phyloP scores from a whole-genome alignment of 2,113 vertebrate species.

The Abramis brama region DNA sequence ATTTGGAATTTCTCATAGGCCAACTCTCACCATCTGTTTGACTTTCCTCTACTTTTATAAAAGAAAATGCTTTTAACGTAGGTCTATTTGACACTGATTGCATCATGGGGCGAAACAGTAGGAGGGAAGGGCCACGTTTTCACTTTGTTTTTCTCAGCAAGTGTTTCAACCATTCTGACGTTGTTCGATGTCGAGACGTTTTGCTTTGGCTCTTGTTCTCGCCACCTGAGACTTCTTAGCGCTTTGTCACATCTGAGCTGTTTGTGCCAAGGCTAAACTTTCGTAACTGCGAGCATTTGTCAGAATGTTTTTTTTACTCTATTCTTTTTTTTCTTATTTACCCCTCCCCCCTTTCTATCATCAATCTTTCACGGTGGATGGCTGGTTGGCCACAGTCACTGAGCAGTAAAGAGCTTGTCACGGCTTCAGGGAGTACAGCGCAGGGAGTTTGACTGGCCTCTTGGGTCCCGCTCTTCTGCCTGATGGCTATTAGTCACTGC shows the following conservation, averaged over 20 bases:
- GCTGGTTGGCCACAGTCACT: conserved; percentile 27
- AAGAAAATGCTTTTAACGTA: background rate
- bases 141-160: conserved; percentile 36
- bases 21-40: background rate
- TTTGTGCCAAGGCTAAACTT: conserved; percentile 73
- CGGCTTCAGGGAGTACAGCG: conserved; percentile 37
- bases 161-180: conserved; percentile 25
- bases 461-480: conserved; percentile 69
- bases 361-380: conserved; percentile 75
- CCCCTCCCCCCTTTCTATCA: conserved; percentile 64
- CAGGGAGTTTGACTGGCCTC: conserved; percentile 71
- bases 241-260: conserved; percentile 64
- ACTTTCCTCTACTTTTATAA: background rate
- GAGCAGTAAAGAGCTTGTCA: conserved; percentile 14
- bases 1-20: background rate
- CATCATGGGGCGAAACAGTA: background rate
- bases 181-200: conserved; percentile 36
- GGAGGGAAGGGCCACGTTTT: background rate
- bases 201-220: conserved; percentile 54
- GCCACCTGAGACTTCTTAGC: conserved; percentile 45
- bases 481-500: conserved; percentile 71
- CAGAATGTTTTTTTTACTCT: conserved; percentile 56
- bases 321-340: conserved; percentile 45
- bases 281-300: conserved; percentile 72
- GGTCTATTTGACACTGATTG: conserved; percentile 2